These are phyloP conservation scores for Brachynemurus nebulosus DNA, from an alignment of 2,888 invertebrate genomes.

Conservation along the genomic window DNA sequence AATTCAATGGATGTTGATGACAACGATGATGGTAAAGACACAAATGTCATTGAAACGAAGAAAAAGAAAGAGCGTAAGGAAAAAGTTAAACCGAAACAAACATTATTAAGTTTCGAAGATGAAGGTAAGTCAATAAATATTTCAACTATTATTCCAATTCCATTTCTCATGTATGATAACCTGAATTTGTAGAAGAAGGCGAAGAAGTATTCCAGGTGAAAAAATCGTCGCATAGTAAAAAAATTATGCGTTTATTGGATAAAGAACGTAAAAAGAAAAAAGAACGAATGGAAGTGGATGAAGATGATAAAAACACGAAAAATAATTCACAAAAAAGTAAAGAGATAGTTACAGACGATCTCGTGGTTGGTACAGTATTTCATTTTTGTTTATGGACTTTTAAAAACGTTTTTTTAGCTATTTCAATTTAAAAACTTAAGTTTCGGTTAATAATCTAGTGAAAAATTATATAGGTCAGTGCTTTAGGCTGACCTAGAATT, in stretches of 20 bases:
- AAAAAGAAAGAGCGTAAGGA: conserved; percentile 22
- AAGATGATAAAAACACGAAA: conserved; percentile 26
- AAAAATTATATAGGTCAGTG: too few species aligned
- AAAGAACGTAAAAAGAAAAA: conserved; percentile 54
- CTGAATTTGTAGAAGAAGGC: conserved; percentile 47
- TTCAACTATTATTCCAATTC: neutral
- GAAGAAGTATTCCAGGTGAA: conserved; percentile 89
- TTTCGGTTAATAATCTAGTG: too few species aligned
- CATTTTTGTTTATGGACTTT: too few species aligned
- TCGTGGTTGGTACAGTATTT: conserved; percentile 36
- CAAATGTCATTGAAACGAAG: conserved; percentile 18
- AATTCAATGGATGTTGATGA: conserved; percentile 31
- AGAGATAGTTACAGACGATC: conserved; percentile 55
- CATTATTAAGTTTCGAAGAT: conserved; percentile 69
- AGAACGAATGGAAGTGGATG: conserved; percentile 28
- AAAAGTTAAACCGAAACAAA: conserved; percentile 36
- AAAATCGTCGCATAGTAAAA: conserved; percentile 87
- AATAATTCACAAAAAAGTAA: conserved; percentile 35
- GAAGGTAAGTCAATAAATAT: conserved; percentile 38
- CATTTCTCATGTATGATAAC: neutral
- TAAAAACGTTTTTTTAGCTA: too few species aligned
- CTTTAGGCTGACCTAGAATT: too few species aligned
- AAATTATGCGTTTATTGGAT: conserved; percentile 70
- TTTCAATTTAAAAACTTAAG: too few species aligned
- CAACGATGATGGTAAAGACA: conserved; percentile 26